Evolutionary conservation across 2,797 vertebrate species (phyloP).

Genomic region (Erethizon dorsatum): DNA sequence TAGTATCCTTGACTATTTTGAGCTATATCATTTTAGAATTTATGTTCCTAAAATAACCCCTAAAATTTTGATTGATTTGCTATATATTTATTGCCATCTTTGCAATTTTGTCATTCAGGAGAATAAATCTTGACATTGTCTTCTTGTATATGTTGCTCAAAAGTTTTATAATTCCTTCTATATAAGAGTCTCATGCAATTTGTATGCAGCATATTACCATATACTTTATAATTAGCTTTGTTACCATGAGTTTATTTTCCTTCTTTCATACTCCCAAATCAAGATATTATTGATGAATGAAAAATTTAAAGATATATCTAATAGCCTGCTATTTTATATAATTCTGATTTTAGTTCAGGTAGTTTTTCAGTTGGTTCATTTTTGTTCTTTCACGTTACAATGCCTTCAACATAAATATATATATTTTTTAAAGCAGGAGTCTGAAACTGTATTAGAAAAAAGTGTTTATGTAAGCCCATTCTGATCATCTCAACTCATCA

Average conservation of each 20-base stretch:
- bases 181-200: not conserved
- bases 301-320: constrained; percentile 52
- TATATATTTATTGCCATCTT: constrained; percentile 39
- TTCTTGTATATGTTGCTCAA: constrained; percentile 14
- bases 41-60: constrained; percentile 45
- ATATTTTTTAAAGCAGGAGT: not conserved
- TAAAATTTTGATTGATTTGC: constrained; percentile 50
- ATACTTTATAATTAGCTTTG: constrained; percentile 44
- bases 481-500: not conserved
- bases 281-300: constrained; percentile 19
- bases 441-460: constrained; percentile 62
- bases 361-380: constrained; percentile 13
- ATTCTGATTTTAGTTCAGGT: constrained; percentile 44
- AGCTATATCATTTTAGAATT: constrained; percentile 62
- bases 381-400: constrained; percentile 33
- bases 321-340: not conserved
- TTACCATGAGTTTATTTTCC: constrained; percentile 30
- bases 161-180: constrained; percentile 47
- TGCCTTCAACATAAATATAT: not conserved
- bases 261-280: not conserved
- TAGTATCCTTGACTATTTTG: not conserved
- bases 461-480: not conserved
- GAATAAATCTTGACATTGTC: constrained; percentile 32
- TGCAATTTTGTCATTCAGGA: constrained; percentile 55
- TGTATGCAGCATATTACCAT: not conserved